Percentiles rank a stretch among this genome's conserved stretches.
phyloP scores from a whole-genome alignment of 2,113 vertebrate species.

The Notiomystis cincta region DNA sequence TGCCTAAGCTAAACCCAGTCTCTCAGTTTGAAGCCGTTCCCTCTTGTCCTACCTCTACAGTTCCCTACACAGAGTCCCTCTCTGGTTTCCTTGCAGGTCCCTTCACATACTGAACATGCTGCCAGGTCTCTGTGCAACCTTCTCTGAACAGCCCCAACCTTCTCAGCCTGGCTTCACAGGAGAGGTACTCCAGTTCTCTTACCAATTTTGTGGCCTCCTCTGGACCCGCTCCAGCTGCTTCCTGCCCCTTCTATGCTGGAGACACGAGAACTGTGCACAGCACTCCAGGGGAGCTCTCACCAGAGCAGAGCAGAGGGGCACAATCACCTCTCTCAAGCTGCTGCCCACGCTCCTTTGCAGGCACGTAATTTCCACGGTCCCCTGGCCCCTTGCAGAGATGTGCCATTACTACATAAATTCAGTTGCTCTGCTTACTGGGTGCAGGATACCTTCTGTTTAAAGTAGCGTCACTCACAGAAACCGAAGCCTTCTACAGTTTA shows the following conservation, averaged over 20 bases:
- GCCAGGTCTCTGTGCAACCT: not conserved
- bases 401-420: not conserved
- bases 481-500: not conserved
- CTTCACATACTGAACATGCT: not conserved
- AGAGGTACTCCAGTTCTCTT: not conserved
- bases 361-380: fast-evolving
- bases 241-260: fast-evolving
- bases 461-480: not conserved
- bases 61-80: fast-evolving
- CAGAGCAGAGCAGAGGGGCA: not conserved
- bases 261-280: not conserved
- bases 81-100: not conserved
- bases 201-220: not conserved
- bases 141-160: not conserved
- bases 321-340: not conserved
- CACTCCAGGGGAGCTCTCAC: not conserved
- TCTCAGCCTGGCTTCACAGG: not conserved
- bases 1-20: not conserved
- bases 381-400: not conserved
- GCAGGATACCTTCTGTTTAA: not conserved
- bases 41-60: not conserved
- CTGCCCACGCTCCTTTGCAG: not conserved
- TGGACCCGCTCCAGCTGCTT: not conserved
- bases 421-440: not conserved
- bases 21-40: not conserved